Base-by-base conservation (phyloP, 2,888 invertebrate genomes). In the Apeira syringaria region DNA sequence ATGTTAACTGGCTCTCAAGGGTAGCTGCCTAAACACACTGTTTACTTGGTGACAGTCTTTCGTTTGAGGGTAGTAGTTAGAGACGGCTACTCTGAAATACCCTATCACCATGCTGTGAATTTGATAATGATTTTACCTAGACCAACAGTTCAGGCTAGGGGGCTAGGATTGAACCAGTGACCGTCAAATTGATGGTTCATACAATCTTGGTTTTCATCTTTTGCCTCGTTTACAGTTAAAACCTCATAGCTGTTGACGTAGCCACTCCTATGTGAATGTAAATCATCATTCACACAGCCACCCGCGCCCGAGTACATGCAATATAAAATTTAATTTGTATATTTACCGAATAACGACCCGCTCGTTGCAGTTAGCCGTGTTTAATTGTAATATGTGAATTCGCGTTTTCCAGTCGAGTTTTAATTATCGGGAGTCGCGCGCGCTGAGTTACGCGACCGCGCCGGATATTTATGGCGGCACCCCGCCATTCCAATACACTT, bases 331-430 rank as follows among this genome's bases (percentile, higher is more conserved):
- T 68, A 59, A 67, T 66, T 61, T 67, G 45, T 65, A 62, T 63
- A 72, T 80, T 81, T 74, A 75, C 73, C 68, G 59, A 61, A 67
- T 67, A 74, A 64, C 72, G 70, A 67, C 66, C 67, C 80, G 62
- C 77, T 75, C 76, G 73, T 71, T 78, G 79, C 74, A 77, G 69
- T 72, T 78, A 72, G 75, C 69, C 68, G 72, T 74, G 84, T 84
- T 85, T 86, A 90, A 90, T 90, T 87, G 88, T 86, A 84, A 86
- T 85, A 88, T 88, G 89, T 86, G 88, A 83, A 87, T 85, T 86
- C 74, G 74, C 72, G 75, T 81, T 83, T 86, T 80, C 77, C 82
- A 73, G 81, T 76, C 80, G 90, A 90, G 89, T 90, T 90, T 90
- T 90, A 90, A 90, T 90, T 90, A 90, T 86, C 84, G 77, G 77